Percentiles rank a stretch among this genome's conserved stretches.
These are phyloP conservation scores for Volucella bombylans DNA, from an alignment of 2,888 invertebrate species.

Conservation along the genomic window DNA sequence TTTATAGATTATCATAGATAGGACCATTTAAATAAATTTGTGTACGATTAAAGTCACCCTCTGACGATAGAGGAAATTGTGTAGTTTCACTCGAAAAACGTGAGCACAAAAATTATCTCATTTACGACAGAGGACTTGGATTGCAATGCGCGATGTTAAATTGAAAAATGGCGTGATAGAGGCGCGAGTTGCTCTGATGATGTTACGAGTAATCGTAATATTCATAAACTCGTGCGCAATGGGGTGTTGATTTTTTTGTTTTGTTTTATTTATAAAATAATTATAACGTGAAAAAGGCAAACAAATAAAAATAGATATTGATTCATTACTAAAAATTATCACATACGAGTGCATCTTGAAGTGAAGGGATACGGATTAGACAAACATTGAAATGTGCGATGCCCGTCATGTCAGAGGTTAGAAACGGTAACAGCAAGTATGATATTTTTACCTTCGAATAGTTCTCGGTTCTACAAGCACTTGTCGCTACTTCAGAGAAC, in stretches of 20 bases:
- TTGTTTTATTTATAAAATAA: constrained; percentile 33
- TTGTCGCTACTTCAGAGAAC: too few relatives aligned
- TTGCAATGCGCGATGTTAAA: constrained; percentile 15
- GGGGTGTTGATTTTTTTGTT: neutral
- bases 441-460: too few relatives aligned
- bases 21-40: neutral
- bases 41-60: neutral
- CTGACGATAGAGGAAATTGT: constrained; percentile 47
- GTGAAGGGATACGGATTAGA: neutral
- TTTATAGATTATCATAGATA: too few relatives aligned
- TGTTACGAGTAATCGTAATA: constrained; percentile 6
- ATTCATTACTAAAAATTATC: constrained; percentile 45
- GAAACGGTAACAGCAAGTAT: too few relatives aligned
- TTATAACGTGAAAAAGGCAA: neutral
- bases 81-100: constrained; percentile 34
- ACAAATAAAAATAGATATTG: constrained; percentile 32
- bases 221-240: constrained; percentile 38
- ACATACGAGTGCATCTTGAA: constrained; percentile 5
- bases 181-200: neutral
- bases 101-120: constrained; percentile 44
- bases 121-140: constrained; percentile 10
- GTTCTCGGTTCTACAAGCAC: too few relatives aligned
- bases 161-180: constrained; percentile 57
- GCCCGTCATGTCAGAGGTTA: too few relatives aligned
- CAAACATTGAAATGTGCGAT: neutral